Evolutionary conservation across 1,140 invertebrate species (phyloP), one percentile per base, ranked within the genome.

Genomic region (Drosophila nigromelanica): DNA sequence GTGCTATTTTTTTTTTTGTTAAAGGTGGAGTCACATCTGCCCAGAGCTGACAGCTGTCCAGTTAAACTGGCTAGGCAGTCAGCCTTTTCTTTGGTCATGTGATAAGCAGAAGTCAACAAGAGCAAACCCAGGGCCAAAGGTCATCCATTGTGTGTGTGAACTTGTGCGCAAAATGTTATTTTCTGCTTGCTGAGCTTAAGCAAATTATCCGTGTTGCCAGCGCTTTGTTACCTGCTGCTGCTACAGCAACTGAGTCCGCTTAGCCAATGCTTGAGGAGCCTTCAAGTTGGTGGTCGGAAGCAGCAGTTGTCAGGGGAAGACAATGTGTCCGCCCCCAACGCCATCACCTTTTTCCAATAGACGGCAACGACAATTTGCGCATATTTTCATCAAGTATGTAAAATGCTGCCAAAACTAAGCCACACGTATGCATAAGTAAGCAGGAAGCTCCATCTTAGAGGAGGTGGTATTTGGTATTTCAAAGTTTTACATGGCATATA

Each of bases 401-500:
- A 87, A 87, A 68, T 64, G 73, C 50, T 61, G 60, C 27, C 67
- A 60, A 80, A 76, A 37, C 72, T 69, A 67, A 78, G 76, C 68
- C 80, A 80, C 82, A 87, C 74, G 82, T 87, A 87, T 87, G 82
- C 82, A 86, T 87, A 86, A 86, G 74, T 81, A 55, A 86, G 81
- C 50, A 75, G 82, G 56, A 47, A 56, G 63, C 47, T 55, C 8
- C 35, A 45, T 14, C 45, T 52, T 37, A 10, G 27, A 51, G 18
- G 27, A 21, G 37, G 10, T 35, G 45, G 5, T 51, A 54, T 35
- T 43, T 67, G 69, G 8, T 73, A 77, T 78, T 78, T 80, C 77
- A 86, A 85, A 86, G 40, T 81, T 86, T 78, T 42, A 47, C 37
- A 66, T 60, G 74, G 47, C 48, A 69, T 56, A 64, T 63, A 69